These are phyloP conservation scores for Apodemus sylvaticus DNA, from an alignment of 2,113 vertebrate species.

Conservation along the genomic window DNA sequence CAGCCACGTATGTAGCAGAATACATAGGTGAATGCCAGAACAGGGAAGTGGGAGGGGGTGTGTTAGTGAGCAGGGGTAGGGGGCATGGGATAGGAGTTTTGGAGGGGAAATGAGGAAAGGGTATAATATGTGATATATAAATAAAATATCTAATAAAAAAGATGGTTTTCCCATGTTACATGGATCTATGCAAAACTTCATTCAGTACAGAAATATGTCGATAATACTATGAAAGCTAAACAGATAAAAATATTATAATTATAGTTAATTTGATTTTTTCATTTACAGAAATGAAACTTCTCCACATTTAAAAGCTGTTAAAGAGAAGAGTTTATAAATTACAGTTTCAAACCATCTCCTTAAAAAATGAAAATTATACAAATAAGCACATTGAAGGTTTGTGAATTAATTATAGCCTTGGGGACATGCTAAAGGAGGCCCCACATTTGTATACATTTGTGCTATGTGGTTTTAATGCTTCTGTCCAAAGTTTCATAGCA, in stretches of 20 bases:
- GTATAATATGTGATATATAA: too few species aligned
- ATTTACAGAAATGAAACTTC: constrained; percentile 63
- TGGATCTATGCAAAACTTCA: constrained; percentile 42
- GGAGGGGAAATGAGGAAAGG: too few species aligned
- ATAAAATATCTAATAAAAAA: not conserved
- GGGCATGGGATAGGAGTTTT: too few species aligned
- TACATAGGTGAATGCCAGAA: too few species aligned
- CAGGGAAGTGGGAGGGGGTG: too few species aligned
- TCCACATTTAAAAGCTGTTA: constrained; percentile 59
- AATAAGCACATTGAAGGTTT: constrained; percentile 37
- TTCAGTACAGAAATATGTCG: constrained; percentile 30
- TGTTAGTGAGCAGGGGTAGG: too few species aligned
- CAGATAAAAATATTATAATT: constrained; percentile 66
- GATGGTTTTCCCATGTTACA: not conserved
- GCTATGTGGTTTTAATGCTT: constrained; percentile 10
- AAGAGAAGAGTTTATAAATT: constrained; percentile 49
- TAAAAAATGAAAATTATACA: constrained; percentile 27
- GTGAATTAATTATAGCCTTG: constrained; percentile 36
- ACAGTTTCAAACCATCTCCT: constrained; percentile 51
- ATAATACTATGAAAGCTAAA: constrained; percentile 56
- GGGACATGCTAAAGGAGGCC: constrained; percentile 19
- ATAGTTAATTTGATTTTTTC: constrained; percentile 68
- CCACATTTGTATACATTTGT: not conserved
- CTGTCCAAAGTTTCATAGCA: not conserved
- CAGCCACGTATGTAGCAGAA: too few species aligned